Base-by-base conservation (phyloP, 1,140 invertebrate species). In the Pseudomyrmex cubaensis region DNA sequence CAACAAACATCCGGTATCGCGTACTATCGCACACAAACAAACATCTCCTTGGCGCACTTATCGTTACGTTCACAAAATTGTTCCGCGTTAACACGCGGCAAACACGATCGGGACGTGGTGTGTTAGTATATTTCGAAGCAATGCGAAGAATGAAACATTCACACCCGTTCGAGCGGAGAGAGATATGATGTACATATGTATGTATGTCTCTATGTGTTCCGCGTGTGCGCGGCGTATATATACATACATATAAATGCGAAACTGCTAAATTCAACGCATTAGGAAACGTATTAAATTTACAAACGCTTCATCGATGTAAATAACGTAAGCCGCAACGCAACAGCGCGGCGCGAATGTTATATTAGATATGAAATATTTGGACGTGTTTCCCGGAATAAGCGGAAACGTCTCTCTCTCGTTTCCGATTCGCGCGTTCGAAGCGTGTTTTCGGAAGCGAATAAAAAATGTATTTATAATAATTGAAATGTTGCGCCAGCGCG, bases 391-490 rank as follows among this genome's bases (percentile, higher is more conserved):
- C 9, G 10, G 2, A 9, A 9, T 57, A 61, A 35, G 35, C 35
- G 5, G 35, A 70, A 80, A 80, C 61, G 59, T n/a, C n/a, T 22
- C 8, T 9, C 20, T 13, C 54, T 25, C 25, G 2, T 48, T 44
- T 46, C 67, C 10, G 52, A 78, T 69, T 69, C 20, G 10, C 20
- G n/a, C 22, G 54, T 22, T 13, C 8, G 20, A 50, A 9, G 12
- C 12, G 12, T 13, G 12, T 20, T 50, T 50, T 50, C 35, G 35
- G 52, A 52, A 46, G 10, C 2, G 20, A 12, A 70, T 80, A 59
- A 80, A 80, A 80, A 80, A 72, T 72, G 66, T 80, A 72, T 80
- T 80, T 80, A 80, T 80, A 80, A 70, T 80, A 80, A 80, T 80
- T 72, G 76, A 80, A 80, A 72, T 35, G 66, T 59, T 80, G 17